These are phyloP conservation scores for Proterorhinus semilunaris DNA, from an alignment of 2,113 vertebrate species.

Conservation along the genomic window DNA sequence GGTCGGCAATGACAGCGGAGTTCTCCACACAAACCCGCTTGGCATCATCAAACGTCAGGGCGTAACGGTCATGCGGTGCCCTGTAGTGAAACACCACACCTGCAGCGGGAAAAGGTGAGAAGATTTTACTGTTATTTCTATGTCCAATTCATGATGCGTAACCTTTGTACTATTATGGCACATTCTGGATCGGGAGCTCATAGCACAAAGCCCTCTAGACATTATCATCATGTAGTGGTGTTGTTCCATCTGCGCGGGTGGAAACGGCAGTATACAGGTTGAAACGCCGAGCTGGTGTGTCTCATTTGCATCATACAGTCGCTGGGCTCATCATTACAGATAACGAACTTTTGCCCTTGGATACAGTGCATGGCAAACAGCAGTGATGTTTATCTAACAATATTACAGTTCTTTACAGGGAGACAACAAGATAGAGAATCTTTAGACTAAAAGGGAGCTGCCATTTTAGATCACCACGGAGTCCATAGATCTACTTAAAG, in stretches of 20 bases:
- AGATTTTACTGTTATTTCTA: not conserved
- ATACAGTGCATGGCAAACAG: constrained; percentile 44
- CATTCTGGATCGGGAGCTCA: constrained; percentile 4
- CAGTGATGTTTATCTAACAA: constrained; percentile 53
- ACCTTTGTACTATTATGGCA: constrained; percentile 18
- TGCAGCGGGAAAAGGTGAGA: constrained; percentile 46
- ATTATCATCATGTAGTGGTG: constrained; percentile 37
- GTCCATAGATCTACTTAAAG: too few species aligned
- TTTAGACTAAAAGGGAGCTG: not conserved
- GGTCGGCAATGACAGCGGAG: constrained; percentile 83
- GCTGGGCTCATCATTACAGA: constrained; percentile 22
- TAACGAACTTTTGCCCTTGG: constrained; percentile 50
- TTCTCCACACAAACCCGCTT: constrained; percentile 84
- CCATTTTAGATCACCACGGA: not conserved
- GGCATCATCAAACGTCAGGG: constrained; percentile 83
- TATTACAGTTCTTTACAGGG: constrained; percentile 17
- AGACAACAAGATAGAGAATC: constrained; percentile 14
- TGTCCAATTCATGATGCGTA: constrained; percentile 34
- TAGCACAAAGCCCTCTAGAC: constrained; percentile 25
- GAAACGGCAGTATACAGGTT: constrained; percentile 28
- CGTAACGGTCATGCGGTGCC: constrained; percentile 85
- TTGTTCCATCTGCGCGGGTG: constrained; percentile 39
- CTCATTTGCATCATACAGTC: constrained; percentile 49
- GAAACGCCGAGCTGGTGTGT: constrained; percentile 19
- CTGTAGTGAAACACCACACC: constrained; percentile 96